Evolutionary conservation across 2,888 invertebrate genomes (phyloP).

Genomic region (Apoda limacodes): DNA sequence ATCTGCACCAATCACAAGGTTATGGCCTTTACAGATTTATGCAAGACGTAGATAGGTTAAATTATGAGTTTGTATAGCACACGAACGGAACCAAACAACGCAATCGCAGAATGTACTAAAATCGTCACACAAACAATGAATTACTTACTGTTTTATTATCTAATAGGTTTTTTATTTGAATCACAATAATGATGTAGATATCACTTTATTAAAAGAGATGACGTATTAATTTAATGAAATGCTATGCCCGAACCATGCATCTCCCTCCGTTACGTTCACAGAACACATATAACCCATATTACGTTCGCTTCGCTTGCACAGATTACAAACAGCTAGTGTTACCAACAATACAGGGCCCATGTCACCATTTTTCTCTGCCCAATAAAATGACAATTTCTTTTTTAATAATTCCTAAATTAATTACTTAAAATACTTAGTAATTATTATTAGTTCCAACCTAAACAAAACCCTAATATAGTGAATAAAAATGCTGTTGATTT

Average conservation of each 20-base stretch:
- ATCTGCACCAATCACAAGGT: slow-evolving; percentile 55
- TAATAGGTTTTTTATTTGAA: slow-evolving; percentile 27
- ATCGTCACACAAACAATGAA: slow-evolving; percentile 22
- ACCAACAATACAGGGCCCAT: too few relatives aligned
- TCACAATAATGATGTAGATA: slow-evolving; percentile 32
- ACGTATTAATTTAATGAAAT: slow-evolving; percentile 54
- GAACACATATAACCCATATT: slow-evolving; percentile 52
- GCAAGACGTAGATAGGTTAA: slow-evolving; percentile 61
- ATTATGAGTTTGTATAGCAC: slow-evolving; percentile 64
- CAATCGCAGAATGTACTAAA: slow-evolving; percentile 33
- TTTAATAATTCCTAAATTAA: too few relatives aligned
- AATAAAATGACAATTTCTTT: too few relatives aligned
- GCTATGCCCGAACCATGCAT: neutral
- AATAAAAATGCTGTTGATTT: too few relatives aligned
- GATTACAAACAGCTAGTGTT: slow-evolving; percentile 19
- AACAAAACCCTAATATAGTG: too few relatives aligned
- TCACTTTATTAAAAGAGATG: slow-evolving; percentile 49
- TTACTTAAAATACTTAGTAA: too few relatives aligned
- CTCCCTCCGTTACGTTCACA: slow-evolving; percentile 29
- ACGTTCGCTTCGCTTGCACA: slow-evolving; percentile 41
- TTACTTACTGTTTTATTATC: slow-evolving; percentile 52
- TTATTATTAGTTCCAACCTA: too few relatives aligned
- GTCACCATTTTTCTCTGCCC: too few relatives aligned
- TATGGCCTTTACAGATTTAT: slow-evolving; percentile 53
- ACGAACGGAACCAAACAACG: slow-evolving; percentile 58